phyloP scores from a whole-genome alignment of 2,888 invertebrate genomes.

The Endomychus coccineus region DNA sequence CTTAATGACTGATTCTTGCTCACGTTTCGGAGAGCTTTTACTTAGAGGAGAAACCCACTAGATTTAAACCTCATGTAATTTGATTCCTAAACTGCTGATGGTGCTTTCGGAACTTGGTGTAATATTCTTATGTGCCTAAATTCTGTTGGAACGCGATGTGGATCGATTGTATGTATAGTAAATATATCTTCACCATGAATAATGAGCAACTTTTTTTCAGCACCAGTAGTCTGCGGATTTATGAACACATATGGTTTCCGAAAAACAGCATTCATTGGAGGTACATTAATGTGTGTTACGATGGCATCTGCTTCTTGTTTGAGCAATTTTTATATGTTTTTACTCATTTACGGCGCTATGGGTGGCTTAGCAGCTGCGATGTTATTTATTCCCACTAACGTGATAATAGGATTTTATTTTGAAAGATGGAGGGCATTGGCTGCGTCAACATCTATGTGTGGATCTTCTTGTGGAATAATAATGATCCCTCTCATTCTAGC shows the following conservation, averaged over 20 bases:
- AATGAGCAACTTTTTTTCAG: slow-evolving; percentile 28
- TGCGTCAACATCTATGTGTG: slow-evolving; percentile 64
- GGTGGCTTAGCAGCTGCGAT: slow-evolving; percentile 55
- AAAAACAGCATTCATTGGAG: slow-evolving; percentile 29
- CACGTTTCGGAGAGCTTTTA: too few species aligned
- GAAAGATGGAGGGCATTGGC: slow-evolving; percentile 66
- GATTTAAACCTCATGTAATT: too few species aligned
- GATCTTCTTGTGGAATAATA: slow-evolving; percentile 61
- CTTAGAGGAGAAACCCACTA: too few species aligned
- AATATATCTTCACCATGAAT: too few species aligned
- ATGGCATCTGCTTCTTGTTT: slow-evolving; percentile 23
- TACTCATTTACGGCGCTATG: slow-evolving; percentile 28
- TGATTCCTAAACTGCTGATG: too few species aligned
- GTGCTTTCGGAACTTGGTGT: too few species aligned
- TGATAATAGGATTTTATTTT: slow-evolving; percentile 70
- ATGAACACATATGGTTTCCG: slow-evolving; percentile 35
- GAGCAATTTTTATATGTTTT: slow-evolving; percentile 24
- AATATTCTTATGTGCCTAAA: too few species aligned
- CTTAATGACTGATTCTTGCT: too few species aligned
- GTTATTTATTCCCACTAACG: slow-evolving; percentile 61
- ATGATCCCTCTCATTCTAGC: slow-evolving; percentile 52
- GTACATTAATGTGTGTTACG: slow-evolving; percentile 21
- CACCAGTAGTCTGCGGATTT: slow-evolving; percentile 34
- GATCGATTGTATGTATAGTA: too few species aligned
- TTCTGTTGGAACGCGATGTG: too few species aligned